phyloP scores from a whole-genome alignment of 2,888 invertebrate genomes.

The Encarsia formosa region DNA sequence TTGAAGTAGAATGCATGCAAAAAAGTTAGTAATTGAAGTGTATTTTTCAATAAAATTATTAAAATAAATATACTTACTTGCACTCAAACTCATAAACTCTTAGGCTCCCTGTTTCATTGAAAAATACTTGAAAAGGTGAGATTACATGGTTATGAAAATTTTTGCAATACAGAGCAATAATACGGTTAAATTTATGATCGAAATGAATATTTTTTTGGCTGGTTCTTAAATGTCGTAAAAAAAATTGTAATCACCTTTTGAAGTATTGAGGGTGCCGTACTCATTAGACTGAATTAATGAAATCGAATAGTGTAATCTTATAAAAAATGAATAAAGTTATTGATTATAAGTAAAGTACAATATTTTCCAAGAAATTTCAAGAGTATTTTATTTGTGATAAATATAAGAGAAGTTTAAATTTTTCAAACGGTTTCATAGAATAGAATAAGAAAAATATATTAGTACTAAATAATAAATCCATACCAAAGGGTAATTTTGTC shows the following conservation, averaged over 20 bases:
- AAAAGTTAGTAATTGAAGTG: too few species aligned
- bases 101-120: too few species aligned
- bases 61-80: too few species aligned
- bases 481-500: too few species aligned
- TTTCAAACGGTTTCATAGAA: conserved; percentile 15
- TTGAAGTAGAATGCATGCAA: too few species aligned
- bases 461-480: too few species aligned
- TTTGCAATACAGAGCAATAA: conserved; percentile 5
- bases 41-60: too few species aligned
- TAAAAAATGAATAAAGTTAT: conserved; percentile 20
- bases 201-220: not conserved
- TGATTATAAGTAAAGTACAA: conserved; percentile 21
- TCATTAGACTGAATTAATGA: conserved; percentile 26
- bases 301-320: conserved; percentile 10
- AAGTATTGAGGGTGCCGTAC: conserved; percentile 13
- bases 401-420: conserved; percentile 22
- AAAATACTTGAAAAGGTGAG: too few species aligned
- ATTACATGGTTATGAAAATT: not conserved
- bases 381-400: conserved; percentile 28
- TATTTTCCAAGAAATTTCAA: conserved; percentile 25
- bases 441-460: too few species aligned
- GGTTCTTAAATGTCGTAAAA: not conserved
- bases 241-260: conserved; percentile 4
- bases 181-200: not conserved
- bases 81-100: too few species aligned